Evolutionary conservation across 2,113 vertebrate species (phyloP), one percentile per base, ranked within the genome.

Genomic region (Salvelinus fontinalis): DNA sequence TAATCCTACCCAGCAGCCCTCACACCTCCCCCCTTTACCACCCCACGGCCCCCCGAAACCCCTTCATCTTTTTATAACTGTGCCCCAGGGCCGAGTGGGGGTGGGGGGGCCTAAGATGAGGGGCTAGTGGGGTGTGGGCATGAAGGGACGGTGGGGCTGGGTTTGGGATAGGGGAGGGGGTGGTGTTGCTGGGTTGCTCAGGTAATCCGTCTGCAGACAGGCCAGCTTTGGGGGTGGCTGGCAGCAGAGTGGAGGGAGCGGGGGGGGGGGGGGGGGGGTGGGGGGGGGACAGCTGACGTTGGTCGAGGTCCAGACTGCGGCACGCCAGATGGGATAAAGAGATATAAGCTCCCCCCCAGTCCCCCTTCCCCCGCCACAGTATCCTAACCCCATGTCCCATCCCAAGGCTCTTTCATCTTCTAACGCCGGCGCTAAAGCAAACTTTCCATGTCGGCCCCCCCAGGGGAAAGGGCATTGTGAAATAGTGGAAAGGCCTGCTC

Each of bases 171-270:
- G 51, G 51, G 51, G 16, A 18, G 4, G 20, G 65, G 74, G 84
- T 86, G 82, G 80, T 83, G 83, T 85, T 79, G 79, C 78, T 76
- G 73, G 67, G 81, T 82, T 39, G 74, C 62, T 75, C 88, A 91
- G 89, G 91, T 92, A 92, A 92, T 92, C 91, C 90, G 78, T 82
- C 73, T 83, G 89, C 87, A 92, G 91, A 92, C 91, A 91, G 89
- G 77, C 83, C 84, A 89, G 89, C 86, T 92, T 92, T 91, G 88
- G 86, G 81, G 9, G 78, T 48, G 76, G 82, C 78, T 73, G 22
- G 79, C 77, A 75, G 84, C 84, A 84, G 88, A 9, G 85, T 86
- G 89, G 91, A 83, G 79, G 89, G 83, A 81, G 77, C 2, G 27
- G 27, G 27, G 9, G 71, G 89, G 81, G 85, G 82, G 73, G 85